Conservation (phyloP, 2,113 vertebrate species). For the Gadus chalcogrammus region DNA sequence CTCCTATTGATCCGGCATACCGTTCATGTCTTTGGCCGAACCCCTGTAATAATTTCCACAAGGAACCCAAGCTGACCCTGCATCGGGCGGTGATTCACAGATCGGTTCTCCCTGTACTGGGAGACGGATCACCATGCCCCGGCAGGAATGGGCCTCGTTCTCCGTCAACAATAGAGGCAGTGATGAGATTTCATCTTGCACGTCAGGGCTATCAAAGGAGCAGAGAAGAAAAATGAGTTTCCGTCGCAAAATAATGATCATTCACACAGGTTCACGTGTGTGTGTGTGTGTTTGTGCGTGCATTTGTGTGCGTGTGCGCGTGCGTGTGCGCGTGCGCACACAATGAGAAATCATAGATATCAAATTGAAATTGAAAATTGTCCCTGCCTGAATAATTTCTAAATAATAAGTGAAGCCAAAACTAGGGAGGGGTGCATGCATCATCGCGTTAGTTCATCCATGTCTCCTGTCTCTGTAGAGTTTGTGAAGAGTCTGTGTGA, state of each 20-base stretch:
- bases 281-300: background rate
- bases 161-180: background rate
- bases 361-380: too few relatives aligned
- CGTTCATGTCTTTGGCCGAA: background rate
- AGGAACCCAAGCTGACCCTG: background rate
- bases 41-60: background rate
- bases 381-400: too few relatives aligned
- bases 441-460: too few relatives aligned
- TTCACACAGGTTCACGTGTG: background rate
- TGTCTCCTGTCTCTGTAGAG: too few relatives aligned
- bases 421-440: too few relatives aligned
- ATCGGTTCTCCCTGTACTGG: background rate
- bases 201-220: background rate
- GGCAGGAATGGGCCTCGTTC: background rate
- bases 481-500: too few relatives aligned
- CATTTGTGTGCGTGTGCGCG: background rate
- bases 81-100: background rate
- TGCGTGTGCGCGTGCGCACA: background rate
- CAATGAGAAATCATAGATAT: too few relatives aligned
- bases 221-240: background rate
- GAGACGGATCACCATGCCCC: constrained; percentile 1
- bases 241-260: background rate
- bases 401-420: too few relatives aligned
- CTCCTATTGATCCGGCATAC: background rate
- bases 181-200: background rate